Conservation (phyloP, 2,888 invertebrate species). For the Unio pictorum region DNA sequence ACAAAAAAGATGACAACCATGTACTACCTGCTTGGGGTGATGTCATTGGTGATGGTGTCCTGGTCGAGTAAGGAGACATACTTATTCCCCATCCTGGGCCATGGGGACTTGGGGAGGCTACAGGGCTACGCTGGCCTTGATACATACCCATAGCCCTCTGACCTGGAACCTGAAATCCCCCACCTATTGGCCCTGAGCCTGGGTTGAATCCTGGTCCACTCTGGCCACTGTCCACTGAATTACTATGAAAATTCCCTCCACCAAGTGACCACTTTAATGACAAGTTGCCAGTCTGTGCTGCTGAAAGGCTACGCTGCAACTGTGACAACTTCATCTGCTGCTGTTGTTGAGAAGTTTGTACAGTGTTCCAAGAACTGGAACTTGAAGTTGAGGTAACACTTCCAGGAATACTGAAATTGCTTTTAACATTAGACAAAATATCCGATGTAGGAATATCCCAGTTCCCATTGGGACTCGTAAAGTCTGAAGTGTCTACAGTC, state of each 20-base stretch:
- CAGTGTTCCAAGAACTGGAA: too few species aligned
- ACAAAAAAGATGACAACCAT: not conserved
- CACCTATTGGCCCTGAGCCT: slow-evolving; percentile 2
- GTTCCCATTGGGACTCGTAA: slow-evolving; percentile 18
- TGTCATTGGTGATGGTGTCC: slow-evolving; percentile 41
- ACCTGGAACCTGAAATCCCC: slow-evolving; percentile 39
- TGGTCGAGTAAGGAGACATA: slow-evolving; percentile 25
- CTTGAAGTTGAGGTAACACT: too few species aligned
- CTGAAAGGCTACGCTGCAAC: too few species aligned
- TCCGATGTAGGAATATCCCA: slow-evolving; percentile 31
- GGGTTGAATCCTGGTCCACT: slow-evolving; percentile 4
- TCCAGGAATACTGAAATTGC: too few species aligned
- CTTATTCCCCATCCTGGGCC: slow-evolving; percentile 24
- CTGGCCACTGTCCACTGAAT: slow-evolving; percentile 10
- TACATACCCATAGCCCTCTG: slow-evolving; percentile 35
- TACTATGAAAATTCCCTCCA: slow-evolving; percentile 2
- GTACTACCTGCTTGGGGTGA: slow-evolving; percentile 29
- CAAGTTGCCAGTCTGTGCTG: too few species aligned
- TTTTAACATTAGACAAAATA: slow-evolving; percentile 13
- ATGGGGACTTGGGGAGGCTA: slow-evolving; percentile 32
- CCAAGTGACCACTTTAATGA: too few species aligned
- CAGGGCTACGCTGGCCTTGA: slow-evolving; percentile 49
- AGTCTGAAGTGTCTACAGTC: slow-evolving; percentile 18
- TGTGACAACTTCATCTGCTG: slow-evolving; percentile 24
- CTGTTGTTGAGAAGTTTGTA: not conserved